Evolutionary conservation across 2,888 invertebrate species (phyloP), one percentile per base, ranked within the genome.

Genomic region (Clitarchus hookeri): DNA sequence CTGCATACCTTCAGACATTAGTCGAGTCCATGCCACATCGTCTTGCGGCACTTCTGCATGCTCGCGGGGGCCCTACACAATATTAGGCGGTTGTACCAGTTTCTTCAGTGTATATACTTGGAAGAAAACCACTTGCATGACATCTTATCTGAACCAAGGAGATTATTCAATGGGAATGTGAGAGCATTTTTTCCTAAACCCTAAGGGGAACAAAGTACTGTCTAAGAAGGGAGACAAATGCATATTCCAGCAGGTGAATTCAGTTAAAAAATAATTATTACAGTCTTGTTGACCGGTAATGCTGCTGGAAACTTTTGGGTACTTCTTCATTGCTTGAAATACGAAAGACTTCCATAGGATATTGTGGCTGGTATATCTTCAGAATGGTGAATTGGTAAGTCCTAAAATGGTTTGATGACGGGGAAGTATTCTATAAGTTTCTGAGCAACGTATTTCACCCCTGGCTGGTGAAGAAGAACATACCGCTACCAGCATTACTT

Each of bases 181-280:
- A 36, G 2, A 36, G 36, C 1, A 36, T 36, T 36, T 36, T 36
- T 36, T 4, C 36, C 4, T 3, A 36, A 36, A 1, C 36, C 36
- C 4, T 3, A 36, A 4, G 36, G 36, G 36, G n/a, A n/a, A n/a
- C n/a, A 88, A 89, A 85, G 91, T 91, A 27, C 84, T 91, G 26
- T 89, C 88, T 3, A 89, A 88, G 88, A 90, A 89, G 89, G 90
- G 90, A 77, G 2, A 84, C 26, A 84, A 84, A 84, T 44, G 48
- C 48, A 48, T 84, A 23, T 87, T 88, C 48, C 79, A 86, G 88
- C n/a, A 13, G 79, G 27, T n/a, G 79, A 4, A 36, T 36, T 36
- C 4, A 36, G 36, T 3, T 36, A 4, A 79, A n/a, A 79, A 79
- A 13, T 12, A 79, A 27, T 79, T 23, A 9, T 79, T 26, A 79